phyloP scores from a whole-genome alignment of 2,113 vertebrate species.

The Neogobius melanostomus region DNA sequence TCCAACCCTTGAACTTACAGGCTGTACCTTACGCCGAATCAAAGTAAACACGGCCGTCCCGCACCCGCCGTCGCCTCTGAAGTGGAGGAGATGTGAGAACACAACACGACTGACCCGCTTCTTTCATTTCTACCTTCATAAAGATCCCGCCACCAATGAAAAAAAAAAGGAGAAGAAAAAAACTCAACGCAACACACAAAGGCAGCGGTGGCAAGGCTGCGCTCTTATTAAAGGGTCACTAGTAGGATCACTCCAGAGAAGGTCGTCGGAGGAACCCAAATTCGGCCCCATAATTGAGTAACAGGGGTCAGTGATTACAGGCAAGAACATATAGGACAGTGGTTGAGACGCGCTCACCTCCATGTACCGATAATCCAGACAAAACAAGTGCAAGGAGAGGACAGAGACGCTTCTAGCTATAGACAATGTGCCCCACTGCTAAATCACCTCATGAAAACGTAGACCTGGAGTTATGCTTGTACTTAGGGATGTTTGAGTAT shows the following conservation, averaged over 20 bases:
- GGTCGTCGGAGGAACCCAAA: slow-evolving; percentile 77
- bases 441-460: too few species aligned
- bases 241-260: slow-evolving; percentile 75
- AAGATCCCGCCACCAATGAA: slow-evolving; percentile 76
- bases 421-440: too few species aligned
- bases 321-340: slow-evolving; percentile 37
- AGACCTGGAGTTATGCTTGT: too few species aligned
- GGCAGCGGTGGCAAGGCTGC: slow-evolving; percentile 57
- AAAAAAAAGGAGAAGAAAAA: slow-evolving; percentile 50
- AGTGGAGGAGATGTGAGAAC: slow-evolving; percentile 69
- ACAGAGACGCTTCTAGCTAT: neutral
- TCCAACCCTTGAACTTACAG: slow-evolving; percentile 70
- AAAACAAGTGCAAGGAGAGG: slow-evolving; percentile 23
- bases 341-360: slow-evolving; percentile 34
- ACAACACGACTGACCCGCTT: slow-evolving; percentile 69
- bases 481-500: too few species aligned
- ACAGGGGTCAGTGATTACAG: slow-evolving; percentile 73
- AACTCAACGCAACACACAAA: slow-evolving; percentile 63
- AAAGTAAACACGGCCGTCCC: slow-evolving; percentile 78
- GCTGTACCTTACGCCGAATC: slow-evolving; percentile 74
- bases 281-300: slow-evolving; percentile 77
- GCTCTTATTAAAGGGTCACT: slow-evolving; percentile 76
- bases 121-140: slow-evolving; percentile 82
- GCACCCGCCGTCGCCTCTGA: slow-evolving; percentile 69
- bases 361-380: slow-evolving; percentile 45